Evolutionary conservation across 2,888 invertebrate species (phyloP), one percentile per base, ranked within the genome.

Genomic region (Gari tellinella): DNA sequence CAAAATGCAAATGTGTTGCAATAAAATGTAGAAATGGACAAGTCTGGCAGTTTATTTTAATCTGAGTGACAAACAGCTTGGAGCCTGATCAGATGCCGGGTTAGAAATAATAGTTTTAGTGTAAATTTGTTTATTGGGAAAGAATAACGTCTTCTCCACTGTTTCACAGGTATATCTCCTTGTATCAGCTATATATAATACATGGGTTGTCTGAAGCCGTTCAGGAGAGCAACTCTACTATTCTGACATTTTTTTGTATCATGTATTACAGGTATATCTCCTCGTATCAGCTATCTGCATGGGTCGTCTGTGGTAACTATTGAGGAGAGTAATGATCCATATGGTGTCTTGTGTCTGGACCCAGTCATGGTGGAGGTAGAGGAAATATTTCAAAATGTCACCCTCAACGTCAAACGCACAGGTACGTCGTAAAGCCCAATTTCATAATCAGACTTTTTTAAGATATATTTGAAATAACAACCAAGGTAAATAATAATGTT

Each of bases 311-410:
- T 74, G 10, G 85, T 91, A 1, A 84, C 79, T 7, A 90, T 91
- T 51, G 70, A 66, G 25, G 87, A 88, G 58, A 90, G 89, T 61
- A 88, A 86, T 74, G 90, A 91, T 65, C 89, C 90, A 0, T 88
- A 89, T 63, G 91, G 91, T 25, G 81, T 91, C 5, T 67, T 91
- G 53, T 85, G 81, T 53, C 58, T 91, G 26, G 82, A 81, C 25
- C 84, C 87, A 17, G 53, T 66, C 5, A 19, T 53, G 7, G 45
- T 61, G 0, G 58, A 62, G 14, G 74, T 85, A 21, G 63, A 70
- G 8, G 87, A 88, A 57, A 38, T 58, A 3, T 79, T 68, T 55
- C 73, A 68, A 14, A 68, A 64, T 21, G 81, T 90, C 19, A 68
- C 78, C n/a, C 75, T 90, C 7, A 84, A 80, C 5, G 78, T 90